Evolutionary conservation across 1,140 invertebrate genomes (phyloP).

Genomic region (Cephus cinctus): DNA sequence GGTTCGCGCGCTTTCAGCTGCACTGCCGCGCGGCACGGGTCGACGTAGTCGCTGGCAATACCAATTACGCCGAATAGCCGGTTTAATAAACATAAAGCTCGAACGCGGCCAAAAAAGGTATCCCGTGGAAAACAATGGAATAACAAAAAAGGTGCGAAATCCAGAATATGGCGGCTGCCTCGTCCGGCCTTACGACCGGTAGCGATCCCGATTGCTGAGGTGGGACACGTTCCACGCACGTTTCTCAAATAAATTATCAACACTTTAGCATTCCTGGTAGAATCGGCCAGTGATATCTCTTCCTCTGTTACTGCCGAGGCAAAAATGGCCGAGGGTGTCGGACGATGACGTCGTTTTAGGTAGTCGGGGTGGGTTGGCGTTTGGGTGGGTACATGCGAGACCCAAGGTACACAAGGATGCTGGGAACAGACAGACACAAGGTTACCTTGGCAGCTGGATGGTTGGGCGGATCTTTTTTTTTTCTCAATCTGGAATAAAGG

Average conservation of each 20-base stretch:
- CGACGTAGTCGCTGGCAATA: background rate
- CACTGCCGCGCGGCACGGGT: constrained; percentile 8
- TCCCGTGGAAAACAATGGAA: constrained; percentile 28
- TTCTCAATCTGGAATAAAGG: no score
- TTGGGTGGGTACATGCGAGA: no score
- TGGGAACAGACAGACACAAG: no score
- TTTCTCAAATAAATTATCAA: constrained; percentile 41
- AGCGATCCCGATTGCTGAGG: constrained; percentile 30
- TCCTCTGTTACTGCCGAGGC: no score
- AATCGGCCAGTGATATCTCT: background rate
- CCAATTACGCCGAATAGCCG: background rate
- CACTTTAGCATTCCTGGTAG: constrained; percentile 21
- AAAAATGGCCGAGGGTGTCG: no score
- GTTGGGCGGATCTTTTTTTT: no score
- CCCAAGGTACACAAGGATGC: no score
- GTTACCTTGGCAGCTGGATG: no score
- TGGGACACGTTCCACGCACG: constrained; percentile 38
- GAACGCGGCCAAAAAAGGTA: constrained; percentile 25
- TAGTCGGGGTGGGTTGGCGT: no score
- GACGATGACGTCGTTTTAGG: no score
- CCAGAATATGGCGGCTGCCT: constrained; percentile 29
- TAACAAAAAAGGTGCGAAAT: constrained; percentile 47
- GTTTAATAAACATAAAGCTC: constrained; percentile 26
- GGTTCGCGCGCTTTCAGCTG: constrained; percentile 17
- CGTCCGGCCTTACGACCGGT: constrained; percentile 3